These are phyloP conservation scores for Danio rerio DNA, from an alignment of 2,113 vertebrate species.

Conservation along the genomic window DNA sequence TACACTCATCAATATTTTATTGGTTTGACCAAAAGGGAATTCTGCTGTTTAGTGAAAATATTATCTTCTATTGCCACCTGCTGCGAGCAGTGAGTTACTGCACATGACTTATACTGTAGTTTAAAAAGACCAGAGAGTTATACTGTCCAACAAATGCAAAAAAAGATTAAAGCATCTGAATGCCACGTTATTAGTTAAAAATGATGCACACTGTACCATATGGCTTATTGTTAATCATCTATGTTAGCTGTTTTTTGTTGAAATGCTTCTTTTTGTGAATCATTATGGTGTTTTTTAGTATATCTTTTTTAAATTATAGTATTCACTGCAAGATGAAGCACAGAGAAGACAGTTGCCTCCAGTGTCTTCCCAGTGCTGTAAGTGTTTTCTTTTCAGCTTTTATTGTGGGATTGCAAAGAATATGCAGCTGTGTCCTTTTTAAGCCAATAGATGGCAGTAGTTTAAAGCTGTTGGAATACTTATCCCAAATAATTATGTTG, in stretches of 20 bases:
- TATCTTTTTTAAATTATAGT: slow-evolving; percentile 67
- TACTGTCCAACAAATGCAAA: neutral
- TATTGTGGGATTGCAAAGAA: neutral
- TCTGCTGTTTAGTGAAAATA: neutral
- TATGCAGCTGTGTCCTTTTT: neutral
- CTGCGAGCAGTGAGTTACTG: neutral
- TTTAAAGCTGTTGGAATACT: neutral
- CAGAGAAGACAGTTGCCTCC: slow-evolving; percentile 80
- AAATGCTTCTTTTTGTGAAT: too few species aligned
- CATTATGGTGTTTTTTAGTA: too few species aligned
- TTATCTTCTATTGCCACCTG: neutral
- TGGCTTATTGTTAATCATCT: neutral
- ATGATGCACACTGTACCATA: neutral
- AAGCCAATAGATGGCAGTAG: slow-evolving; percentile 42
- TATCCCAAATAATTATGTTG: neutral
- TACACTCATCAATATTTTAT: neutral
- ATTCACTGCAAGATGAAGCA: slow-evolving; percentile 79
- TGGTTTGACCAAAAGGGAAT: neutral
- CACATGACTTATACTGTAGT: neutral
- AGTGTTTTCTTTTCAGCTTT: slow-evolving; percentile 69
- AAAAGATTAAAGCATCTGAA: neutral
- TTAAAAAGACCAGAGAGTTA: neutral
- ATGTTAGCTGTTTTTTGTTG: too few species aligned
- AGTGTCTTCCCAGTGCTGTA: slow-evolving; percentile 94
- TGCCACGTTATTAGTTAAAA: neutral